Base-by-base conservation (phyloP, 1,140 invertebrate species). In the Octopus sinensis region DNA sequence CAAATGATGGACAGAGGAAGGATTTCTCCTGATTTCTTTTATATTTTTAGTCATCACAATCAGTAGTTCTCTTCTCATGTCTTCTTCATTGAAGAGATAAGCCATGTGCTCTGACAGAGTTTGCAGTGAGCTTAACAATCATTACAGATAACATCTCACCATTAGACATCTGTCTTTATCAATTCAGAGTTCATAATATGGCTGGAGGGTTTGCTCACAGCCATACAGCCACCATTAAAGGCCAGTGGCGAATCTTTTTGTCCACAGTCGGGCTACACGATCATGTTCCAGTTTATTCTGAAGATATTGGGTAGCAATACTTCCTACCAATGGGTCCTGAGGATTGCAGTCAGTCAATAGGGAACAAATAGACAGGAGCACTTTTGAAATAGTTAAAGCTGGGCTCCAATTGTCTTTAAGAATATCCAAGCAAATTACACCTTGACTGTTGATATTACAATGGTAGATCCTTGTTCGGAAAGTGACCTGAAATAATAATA, bases 261-360 rank as follows among this genome's bases (percentile, higher is more conserved):
- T 99, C 97, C 97, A 99, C 83, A 98, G 94, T 90, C 97, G 94
- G 84, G 97, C 97, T 91, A 97, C 97, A 90, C 96, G 94, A 92
- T 99, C 97, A 89, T 99, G 97, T 91, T 98, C 97, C 91, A 98
- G 96, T 81, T 96, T 93, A 92, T 99, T 98, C 91, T 97, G 96
- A 83, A 98, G 92, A 93, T 97, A 99, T 93, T 98, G 97, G 84
- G 96, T 97, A 52, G 97, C 97, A 93, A 99, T 98, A 90, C 96
- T 97, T 82, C 97, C 97, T 76, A 99, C 97, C 87, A 99, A 91
- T 6, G 97, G 97, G 93, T 99, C 97, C 89, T 96, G 96, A 96
- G 92, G 86, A 81, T 89, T 88, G 82, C 87, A 89, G 86, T 89
- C 88, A 43, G 86, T 87, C 6, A 99, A 93, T 90, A 99, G 94